A percentile compares a stretch with the other conserved stretches of the same genome.
Evolutionary conservation across 2,797 vertebrate species (phyloP).

Genomic region (Characodon lateralis): DNA sequence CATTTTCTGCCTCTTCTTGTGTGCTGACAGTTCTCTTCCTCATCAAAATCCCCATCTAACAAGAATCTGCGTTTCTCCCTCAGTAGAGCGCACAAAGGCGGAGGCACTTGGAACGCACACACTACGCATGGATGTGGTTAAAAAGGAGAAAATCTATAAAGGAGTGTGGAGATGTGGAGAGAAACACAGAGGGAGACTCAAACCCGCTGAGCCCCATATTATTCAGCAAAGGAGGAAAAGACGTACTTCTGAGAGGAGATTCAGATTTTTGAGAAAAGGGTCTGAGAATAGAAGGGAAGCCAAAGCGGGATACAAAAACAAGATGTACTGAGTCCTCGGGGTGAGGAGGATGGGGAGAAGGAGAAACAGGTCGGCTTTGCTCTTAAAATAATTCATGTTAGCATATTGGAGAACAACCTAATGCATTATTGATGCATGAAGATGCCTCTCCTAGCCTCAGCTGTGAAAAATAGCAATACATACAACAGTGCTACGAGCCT

Average conservation of each 20-base stretch:
- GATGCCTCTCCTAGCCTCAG: constrained; percentile 25
- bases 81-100: constrained; percentile 31
- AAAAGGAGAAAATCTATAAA: constrained; percentile 57
- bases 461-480: constrained; percentile 19
- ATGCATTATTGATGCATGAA: constrained; percentile 62
- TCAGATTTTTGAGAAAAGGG: constrained; percentile 29
- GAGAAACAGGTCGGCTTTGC: constrained; percentile 32
- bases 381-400: constrained; percentile 67
- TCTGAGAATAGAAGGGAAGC: constrained; percentile 22
- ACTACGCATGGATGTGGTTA: constrained; percentile 47
- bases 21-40: constrained; percentile 26
- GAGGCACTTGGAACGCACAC: constrained; percentile 39
- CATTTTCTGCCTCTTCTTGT: constrained; percentile 20
- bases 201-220: constrained; percentile 54
- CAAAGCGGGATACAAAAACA: constrained; percentile 21
- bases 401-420: constrained; percentile 62
- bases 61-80: constrained; percentile 25
- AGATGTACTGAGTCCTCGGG: constrained; percentile 2
- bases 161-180: constrained; percentile 25
- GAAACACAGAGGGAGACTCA: constrained; percentile 19
- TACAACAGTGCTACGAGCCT: constrained; percentile 24
- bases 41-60: constrained; percentile 53
- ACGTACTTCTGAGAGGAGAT: constrained; percentile 29
- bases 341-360: neutral
- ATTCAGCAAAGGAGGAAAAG: constrained; percentile 51